These are phyloP conservation scores for Phaethon lepturus DNA, from an alignment of 2,113 vertebrate genomes.

Conservation along the genomic window DNA sequence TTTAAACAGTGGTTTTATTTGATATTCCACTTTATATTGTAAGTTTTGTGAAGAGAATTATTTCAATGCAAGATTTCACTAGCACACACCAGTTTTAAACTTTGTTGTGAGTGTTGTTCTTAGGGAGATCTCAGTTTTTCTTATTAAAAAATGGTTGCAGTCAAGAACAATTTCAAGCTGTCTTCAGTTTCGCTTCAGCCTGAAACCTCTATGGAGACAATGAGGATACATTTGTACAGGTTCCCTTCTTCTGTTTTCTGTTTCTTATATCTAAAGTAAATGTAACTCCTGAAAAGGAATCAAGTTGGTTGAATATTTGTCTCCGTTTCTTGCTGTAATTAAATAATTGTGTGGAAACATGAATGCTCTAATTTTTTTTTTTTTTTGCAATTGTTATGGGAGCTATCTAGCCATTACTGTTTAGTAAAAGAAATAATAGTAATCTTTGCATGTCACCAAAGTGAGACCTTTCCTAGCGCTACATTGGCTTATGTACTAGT, in stretches of 20 bases:
- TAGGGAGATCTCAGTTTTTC: background rate
- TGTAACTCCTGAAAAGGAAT: background rate
- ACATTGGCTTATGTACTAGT: background rate
- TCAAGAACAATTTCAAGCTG: background rate
- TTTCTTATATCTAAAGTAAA: background rate
- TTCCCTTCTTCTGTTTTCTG: background rate
- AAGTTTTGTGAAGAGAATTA: background rate
- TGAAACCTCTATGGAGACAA: background rate
- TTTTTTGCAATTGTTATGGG: background rate
- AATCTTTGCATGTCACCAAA: background rate
- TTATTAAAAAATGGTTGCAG: background rate
- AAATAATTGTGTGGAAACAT: background rate
- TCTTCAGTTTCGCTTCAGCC: background rate
- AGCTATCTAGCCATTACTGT: background rate
- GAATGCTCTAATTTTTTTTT: background rate
- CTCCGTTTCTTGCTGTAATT: conserved; percentile 32
- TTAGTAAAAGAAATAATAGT: background rate
- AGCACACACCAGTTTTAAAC: background rate
- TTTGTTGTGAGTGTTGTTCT: background rate
- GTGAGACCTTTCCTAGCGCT: background rate
- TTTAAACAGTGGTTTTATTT: background rate
- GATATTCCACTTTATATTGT: background rate
- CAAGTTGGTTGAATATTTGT: background rate
- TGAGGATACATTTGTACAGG: background rate
- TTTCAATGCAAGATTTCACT: background rate